Conservation (phyloP, 2,888 invertebrate genomes). For the Philhelius pedissequus region DNA sequence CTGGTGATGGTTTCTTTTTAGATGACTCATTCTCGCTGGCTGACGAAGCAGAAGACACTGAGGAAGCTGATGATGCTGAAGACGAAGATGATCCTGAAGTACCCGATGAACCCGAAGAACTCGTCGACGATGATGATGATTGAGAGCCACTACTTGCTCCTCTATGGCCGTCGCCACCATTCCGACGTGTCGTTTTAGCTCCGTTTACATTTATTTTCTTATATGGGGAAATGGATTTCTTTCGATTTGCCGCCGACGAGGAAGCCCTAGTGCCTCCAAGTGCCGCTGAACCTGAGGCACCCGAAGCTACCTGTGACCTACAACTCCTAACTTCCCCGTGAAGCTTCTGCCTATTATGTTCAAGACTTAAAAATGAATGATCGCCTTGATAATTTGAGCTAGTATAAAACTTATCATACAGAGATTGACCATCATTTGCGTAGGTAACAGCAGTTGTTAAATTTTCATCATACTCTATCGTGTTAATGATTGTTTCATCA, state of each 20-base stretch:
- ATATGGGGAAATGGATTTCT: constrained; percentile 72
- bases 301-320: constrained; percentile 26
- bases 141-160: constrained; percentile 72
- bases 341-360: constrained; percentile 76
- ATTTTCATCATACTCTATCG: constrained; percentile 70
- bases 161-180: constrained; percentile 39
- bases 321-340: constrained; percentile 59
- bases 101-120: constrained; percentile 71
- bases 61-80: constrained; percentile 65
- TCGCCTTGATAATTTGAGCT: constrained; percentile 68
- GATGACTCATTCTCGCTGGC: constrained; percentile 64
- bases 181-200: constrained; percentile 71
- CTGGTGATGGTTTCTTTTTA: constrained; percentile 53
- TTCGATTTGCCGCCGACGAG: constrained; percentile 29
- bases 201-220: constrained; percentile 77
- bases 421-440: constrained; percentile 93
- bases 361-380: constrained; percentile 73
- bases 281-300: constrained; percentile 33
- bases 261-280: constrained; percentile 44
- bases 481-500: constrained; percentile 70
- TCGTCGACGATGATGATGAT: constrained; percentile 71
- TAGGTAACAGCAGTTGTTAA: constrained; percentile 87
- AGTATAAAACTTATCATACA: constrained; percentile 93
- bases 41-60: constrained; percentile 69
- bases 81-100: constrained; percentile 70